These are phyloP conservation scores for Melanerpes formicivorus DNA, from an alignment of 2,113 vertebrate species.

Conservation along the genomic window DNA sequence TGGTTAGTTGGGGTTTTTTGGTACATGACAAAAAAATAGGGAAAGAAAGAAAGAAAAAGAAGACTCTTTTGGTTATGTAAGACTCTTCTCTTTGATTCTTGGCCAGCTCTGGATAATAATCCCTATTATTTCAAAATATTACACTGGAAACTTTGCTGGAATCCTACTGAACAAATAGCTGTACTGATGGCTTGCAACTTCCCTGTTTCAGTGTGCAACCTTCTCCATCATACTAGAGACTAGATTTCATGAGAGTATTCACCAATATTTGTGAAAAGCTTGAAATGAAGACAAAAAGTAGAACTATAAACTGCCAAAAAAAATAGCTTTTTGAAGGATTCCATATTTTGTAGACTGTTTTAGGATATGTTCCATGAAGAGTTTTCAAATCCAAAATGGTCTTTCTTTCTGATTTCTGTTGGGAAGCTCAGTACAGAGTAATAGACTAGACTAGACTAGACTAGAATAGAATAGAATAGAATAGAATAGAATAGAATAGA, in stretches of 20 bases:
- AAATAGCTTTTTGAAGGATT: background rate
- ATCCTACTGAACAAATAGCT: conserved; percentile 17
- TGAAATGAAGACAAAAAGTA: background rate
- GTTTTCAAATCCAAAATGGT: background rate
- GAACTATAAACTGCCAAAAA: background rate
- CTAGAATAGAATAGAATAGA: no score
- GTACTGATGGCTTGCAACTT: background rate
- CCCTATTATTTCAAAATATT: conserved; percentile 34
- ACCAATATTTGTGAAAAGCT: background rate
- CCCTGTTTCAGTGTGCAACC: background rate
- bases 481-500: no score
- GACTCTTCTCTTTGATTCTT: background rate
- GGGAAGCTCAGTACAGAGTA: background rate
- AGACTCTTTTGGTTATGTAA: background rate
- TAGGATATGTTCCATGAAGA: background rate
- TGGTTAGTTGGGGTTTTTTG: background rate
- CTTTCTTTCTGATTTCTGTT: background rate
- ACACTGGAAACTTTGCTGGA: conserved; percentile 15
- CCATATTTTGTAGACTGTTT: background rate
- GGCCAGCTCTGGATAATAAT: conserved; percentile 22
- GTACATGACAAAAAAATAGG: background rate
- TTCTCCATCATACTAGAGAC: background rate
- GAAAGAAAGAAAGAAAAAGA: background rate
- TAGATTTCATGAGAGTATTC: background rate
- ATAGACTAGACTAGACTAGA: background rate